A percentile compares a stretch with the other conserved stretches of the same genome.
These are phyloP conservation scores for Scaptomyza hsui DNA, from an alignment of 1,140 invertebrate genomes.

Conservation along the genomic window DNA sequence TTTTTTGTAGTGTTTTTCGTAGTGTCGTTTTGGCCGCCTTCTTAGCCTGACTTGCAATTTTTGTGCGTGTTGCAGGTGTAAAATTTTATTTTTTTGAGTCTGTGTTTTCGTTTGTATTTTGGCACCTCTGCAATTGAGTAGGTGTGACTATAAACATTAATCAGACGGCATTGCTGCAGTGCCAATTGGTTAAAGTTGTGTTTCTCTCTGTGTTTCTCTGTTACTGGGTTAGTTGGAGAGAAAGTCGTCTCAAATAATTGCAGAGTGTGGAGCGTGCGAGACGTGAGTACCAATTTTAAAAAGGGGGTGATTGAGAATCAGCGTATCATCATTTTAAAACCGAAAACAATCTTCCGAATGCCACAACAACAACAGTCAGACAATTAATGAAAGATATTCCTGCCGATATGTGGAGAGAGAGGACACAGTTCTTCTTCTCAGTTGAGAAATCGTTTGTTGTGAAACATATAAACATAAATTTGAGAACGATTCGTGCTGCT, in stretches of 20 bases:
- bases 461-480: not conserved
- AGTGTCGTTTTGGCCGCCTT: conserved; percentile 27
- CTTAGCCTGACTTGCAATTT: conserved; percentile 70
- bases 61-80: conserved; percentile 71
- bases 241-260: conserved; percentile 34
- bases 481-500: not conserved
- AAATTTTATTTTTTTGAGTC: conserved; percentile 48
- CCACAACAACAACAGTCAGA: not conserved
- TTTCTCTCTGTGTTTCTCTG: conserved; percentile 4
- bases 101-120: conserved; percentile 23
- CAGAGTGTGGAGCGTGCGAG: conserved; percentile 11
- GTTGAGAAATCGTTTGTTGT: not conserved
- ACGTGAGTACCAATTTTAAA: conserved; percentile 31
- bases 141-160: conserved; percentile 78
- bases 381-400: conserved; percentile 38
- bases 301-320: conserved; percentile 30
- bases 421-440: not conserved
- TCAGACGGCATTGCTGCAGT: conserved; percentile 50
- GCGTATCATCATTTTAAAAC: conserved; percentile 13
- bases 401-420: conserved; percentile 7
- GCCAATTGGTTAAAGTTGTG: conserved; percentile 7
- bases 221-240: conserved; percentile 62
- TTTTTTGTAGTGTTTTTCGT: conserved; percentile 21
- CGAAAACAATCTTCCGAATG: conserved; percentile 18
- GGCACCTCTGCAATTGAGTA: conserved; percentile 48